phyloP scores from a whole-genome alignment of 2,888 invertebrate species.

The Callimorpha dominula region DNA sequence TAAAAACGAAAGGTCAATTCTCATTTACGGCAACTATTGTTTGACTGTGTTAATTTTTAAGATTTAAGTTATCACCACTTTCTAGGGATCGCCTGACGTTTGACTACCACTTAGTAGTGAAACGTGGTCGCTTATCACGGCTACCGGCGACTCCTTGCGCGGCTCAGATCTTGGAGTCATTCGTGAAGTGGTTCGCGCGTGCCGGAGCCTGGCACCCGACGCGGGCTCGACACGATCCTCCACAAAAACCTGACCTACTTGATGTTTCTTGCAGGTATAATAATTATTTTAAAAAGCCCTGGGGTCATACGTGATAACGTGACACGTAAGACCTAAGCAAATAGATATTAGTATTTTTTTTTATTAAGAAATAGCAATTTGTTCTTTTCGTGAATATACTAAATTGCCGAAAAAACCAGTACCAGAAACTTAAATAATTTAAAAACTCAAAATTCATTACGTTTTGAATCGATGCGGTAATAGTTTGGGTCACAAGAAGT shows the following conservation, averaged over 20 bases:
- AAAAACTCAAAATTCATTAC: no score
- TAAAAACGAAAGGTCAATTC: no score
- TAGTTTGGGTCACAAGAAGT: no score
- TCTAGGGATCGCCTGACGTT: slow-evolving; percentile 79
- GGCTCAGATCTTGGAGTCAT: slow-evolving; percentile 80
- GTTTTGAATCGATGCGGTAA: no score
- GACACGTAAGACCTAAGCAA: no score
- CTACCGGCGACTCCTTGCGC: slow-evolving; percentile 80
- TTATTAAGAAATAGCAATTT: no score
- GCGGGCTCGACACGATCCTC: slow-evolving; percentile 69
- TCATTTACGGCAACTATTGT: no score
- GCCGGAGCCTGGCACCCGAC: slow-evolving; percentile 80
- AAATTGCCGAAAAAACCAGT: no score
- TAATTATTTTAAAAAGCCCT: neutral
- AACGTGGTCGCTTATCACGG: slow-evolving; percentile 76
- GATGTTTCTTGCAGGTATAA: slow-evolving; percentile 77
- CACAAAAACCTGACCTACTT: slow-evolving; percentile 71
- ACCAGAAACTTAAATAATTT: no score
- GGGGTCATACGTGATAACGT: neutral
- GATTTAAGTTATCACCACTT: neutral
- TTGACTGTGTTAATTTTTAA: neutral
- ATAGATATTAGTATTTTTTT: no score
- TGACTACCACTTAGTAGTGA: slow-evolving; percentile 83
- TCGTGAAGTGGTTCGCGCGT: slow-evolving; percentile 83
- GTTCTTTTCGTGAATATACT: no score